Conservation (phyloP, 2,888 invertebrate genomes). For the Meteorus cinctellus region DNA sequence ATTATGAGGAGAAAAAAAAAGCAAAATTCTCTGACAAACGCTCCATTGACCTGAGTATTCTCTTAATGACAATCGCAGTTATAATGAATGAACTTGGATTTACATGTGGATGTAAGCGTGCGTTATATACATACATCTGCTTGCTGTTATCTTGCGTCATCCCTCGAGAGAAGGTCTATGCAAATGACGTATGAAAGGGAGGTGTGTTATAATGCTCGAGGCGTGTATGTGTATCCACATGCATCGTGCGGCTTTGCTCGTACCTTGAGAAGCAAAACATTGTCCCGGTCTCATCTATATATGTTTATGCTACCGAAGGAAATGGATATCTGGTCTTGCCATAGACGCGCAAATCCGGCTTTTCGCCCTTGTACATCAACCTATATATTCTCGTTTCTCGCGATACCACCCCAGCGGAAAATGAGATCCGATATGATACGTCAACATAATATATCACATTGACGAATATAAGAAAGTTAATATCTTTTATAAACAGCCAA, state of each 20-base stretch:
- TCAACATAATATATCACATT: constrained; percentile 11
- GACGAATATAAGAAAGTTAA: background rate
- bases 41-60: too few relatives aligned
- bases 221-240: constrained; percentile 12
- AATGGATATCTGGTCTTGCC: constrained; percentile 19
- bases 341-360: constrained; percentile 15
- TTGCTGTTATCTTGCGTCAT: background rate
- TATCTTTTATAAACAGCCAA: too few relatives aligned
- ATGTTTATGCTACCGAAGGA: background rate
- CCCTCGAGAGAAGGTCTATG: background rate
- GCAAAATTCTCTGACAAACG: too few relatives aligned
- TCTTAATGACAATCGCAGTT: too few relatives aligned
- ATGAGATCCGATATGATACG: background rate
- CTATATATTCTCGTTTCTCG: background rate
- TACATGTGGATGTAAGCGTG: background rate
- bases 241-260: background rate
- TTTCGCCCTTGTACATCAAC: background rate
- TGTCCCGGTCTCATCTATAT: background rate
- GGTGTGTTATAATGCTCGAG: constrained; percentile 7
- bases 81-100: too few relatives aligned
- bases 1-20: too few relatives aligned
- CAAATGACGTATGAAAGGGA: constrained; percentile 5
- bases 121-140: background rate
- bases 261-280: constrained; percentile 23
- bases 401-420: background rate